Percentiles rank a stretch among this genome's conserved stretches.
Conservation (phyloP, 2,113 vertebrate species). For the Crotophaga sulcirostris region DNA sequence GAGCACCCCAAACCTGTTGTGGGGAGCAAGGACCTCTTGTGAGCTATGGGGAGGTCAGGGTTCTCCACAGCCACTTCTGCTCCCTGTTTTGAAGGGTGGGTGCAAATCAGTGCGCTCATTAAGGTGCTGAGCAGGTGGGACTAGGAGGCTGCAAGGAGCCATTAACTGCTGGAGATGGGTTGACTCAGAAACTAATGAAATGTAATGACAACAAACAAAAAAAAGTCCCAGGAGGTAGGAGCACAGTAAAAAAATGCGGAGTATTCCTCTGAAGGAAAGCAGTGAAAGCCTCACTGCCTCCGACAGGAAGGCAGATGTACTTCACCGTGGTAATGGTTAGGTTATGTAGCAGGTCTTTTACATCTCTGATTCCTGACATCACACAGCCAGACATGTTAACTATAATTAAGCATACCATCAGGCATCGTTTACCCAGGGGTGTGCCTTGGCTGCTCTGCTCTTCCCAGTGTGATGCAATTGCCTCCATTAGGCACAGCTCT, state of each 20-base stretch:
- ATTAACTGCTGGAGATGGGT: background rate
- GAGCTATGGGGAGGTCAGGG: background rate
- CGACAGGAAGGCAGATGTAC: background rate
- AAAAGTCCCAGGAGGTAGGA: background rate
- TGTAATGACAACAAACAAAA: background rate
- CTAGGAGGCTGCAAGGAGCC: background rate
- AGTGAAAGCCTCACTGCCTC: background rate
- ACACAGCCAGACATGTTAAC: background rate
- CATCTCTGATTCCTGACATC: background rate
- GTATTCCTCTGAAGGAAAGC: background rate
- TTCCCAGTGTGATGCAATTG: background rate
- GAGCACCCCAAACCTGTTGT: background rate
- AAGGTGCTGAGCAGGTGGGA: background rate
- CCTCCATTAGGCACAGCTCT: background rate
- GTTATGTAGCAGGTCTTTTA: background rate
- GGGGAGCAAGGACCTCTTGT: accelerated
- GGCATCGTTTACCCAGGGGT: constrained; percentile 8
- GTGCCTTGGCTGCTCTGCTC: background rate
- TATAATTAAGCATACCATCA: constrained; percentile 1
- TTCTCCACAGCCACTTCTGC: accelerated
- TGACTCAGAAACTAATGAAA: background rate
- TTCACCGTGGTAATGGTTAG: background rate
- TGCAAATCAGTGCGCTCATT: background rate
- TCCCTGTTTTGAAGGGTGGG: background rate
- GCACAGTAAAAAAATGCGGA: background rate